phyloP scores from a whole-genome alignment of 1,140 invertebrate species.

The Venustaconcha ellipsiformis region DNA sequence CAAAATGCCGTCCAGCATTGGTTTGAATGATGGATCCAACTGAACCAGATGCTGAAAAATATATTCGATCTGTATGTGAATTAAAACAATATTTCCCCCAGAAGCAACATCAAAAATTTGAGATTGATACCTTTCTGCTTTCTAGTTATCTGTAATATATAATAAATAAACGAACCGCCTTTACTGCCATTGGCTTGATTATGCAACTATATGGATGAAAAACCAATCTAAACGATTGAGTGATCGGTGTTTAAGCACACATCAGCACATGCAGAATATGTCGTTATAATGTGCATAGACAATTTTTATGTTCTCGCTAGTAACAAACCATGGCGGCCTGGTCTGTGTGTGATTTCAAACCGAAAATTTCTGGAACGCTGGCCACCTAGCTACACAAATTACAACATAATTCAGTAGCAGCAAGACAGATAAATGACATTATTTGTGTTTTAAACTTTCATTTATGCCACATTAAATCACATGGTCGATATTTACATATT shows the following conservation, averaged over 20 bases:
- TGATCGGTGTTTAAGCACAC: neutral
- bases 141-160: neutral
- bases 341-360: no score
- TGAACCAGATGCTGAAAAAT: conserved; percentile 48
- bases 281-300: no score
- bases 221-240: neutral
- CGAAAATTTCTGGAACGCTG: no score
- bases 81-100: neutral
- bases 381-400: no score
- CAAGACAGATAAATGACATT: no score
- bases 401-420: no score
- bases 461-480: no score
- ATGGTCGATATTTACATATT: no score
- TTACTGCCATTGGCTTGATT: neutral
- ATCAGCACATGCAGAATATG: no score
- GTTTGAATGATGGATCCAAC: conserved; percentile 47
- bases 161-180: neutral
- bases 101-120: neutral
- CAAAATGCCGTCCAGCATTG: conserved; percentile 54
- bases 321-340: no score
- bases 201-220: neutral
- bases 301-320: no score
- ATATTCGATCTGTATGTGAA: neutral
- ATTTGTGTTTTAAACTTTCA: no score
- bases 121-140: neutral